Evolutionary conservation across 1,140 invertebrate species (phyloP), one percentile per base, ranked within the genome.

Genomic region (Branchinecta lindahli): DNA sequence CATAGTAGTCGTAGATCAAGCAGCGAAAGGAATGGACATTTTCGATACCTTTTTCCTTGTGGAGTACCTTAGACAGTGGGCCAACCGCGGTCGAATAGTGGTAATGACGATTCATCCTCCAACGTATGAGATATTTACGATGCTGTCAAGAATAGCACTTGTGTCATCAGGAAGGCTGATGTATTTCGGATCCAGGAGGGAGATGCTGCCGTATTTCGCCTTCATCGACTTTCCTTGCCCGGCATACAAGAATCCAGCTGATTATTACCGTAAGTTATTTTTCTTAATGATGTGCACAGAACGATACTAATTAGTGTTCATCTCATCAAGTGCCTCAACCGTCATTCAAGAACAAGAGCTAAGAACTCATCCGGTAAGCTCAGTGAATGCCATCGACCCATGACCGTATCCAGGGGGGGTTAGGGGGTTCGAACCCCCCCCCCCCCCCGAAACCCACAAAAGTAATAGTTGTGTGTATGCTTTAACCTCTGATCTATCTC

Each of bases 31-130:
- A 67, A 91, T 97, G 87, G 94, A 97, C 74, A 94, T 96, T 70
- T 96, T 96, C 73, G 94, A 97, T 76, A 92, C 92, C 0, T 96
- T 96, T 79, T 96, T 96, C 77, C 78, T 96, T 15, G 87, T 96
- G 44, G 94, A 96, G 77, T 96, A 94, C 78, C 79, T 96, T 52
- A 85, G 92, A 68, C 92, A 95, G 77, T 96, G 94, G 94, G 91
- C 92, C 0, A 85, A 84, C 67, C 84, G 89, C 21, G 87, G 84
- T 0, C 82, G 91, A 73, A 88, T 94, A 66, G 90, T 94, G 0
- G 85, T 96, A n/a, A 83, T 96, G 77, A 95, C 93, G 0, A 80
- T 96, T 10, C 92, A 94, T 78, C 93, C 93, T 21, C 91, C 93
- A 0, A 96, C 93, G 0, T 94, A 94, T 77, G 94, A 97, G 81